Evolutionary conservation across 2,888 invertebrate genomes (phyloP).

Genomic region (Eustalomyia histrio): DNA sequence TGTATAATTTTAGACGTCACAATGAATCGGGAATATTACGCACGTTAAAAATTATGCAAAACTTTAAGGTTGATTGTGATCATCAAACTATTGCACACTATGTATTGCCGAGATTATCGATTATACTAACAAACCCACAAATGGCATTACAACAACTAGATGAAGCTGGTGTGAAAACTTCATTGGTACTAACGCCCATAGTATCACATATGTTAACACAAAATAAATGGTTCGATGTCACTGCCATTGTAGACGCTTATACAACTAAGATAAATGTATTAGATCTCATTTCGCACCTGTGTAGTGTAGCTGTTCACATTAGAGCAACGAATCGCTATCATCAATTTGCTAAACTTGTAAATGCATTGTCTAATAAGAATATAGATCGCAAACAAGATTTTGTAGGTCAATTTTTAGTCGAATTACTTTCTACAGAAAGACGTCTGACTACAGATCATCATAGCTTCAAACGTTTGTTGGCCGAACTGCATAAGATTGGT

Average conservation of each 20-base stretch:
- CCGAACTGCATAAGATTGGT: conserved; percentile 76
- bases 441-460: conserved; percentile 79
- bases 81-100: conserved; percentile 82
- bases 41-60: conserved; percentile 81
- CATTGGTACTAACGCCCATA: conserved; percentile 71
- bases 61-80: conserved; percentile 81
- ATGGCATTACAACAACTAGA: conserved; percentile 72
- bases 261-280: conserved; percentile 81
- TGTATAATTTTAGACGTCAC: conserved; percentile 80
- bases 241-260: conserved; percentile 71
- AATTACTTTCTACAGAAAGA: conserved; percentile 79
- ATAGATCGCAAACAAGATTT: conserved; percentile 81
- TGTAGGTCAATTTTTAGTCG: conserved; percentile 81
- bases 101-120: conserved; percentile 80
- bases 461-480: conserved; percentile 79
- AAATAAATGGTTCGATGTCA: conserved; percentile 70
- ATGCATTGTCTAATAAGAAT: conserved; percentile 80
- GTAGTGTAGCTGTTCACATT: conserved; percentile 78
- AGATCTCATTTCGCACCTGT: conserved; percentile 80
- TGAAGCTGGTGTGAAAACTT: conserved; percentile 72
- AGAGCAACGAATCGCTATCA: conserved; percentile 80
- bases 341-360: conserved; percentile 80
- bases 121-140: conserved; percentile 72
- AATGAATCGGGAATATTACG: conserved; percentile 82
- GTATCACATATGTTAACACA: conserved; percentile 72